Base-by-base conservation (phyloP, 2,113 vertebrate species). In the Triplophysa tibetana region DNA sequence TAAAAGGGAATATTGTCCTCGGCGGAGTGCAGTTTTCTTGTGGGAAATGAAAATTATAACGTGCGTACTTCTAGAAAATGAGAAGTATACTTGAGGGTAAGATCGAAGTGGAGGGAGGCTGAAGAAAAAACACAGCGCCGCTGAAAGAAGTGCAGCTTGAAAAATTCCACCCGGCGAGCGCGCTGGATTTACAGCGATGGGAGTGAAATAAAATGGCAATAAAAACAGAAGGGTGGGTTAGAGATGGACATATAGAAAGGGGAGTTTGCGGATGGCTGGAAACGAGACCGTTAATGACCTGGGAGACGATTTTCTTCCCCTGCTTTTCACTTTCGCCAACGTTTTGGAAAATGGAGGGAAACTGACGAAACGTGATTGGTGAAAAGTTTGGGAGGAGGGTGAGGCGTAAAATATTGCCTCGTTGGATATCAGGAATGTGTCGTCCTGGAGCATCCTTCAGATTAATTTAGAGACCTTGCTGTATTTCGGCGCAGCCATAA, bases 241-340 rank as follows among this genome's bases (percentile, higher is more conserved):
- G 81, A 68, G 74, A 56, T 62, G 54, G 58, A 23, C 69, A 33
- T n/a, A 64, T 72, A 45, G 69, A 63, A 72, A 26, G 79, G 38
- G 80, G 62, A 80, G 66, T 60, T 26, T 63, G 78, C 26, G 79
- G 77, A 86, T 70, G 85, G 82, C 84, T 88, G 85, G 88, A 88
- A 89, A 86, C 85, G 81, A 77, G 86, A 86, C 87, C 77, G 86
- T 86, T 89, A 89, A 90, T 87, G 89, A 90, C 89, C 84, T 85
- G 78, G 88, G 89, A 88, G 90, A 86, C 83, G 74, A 70, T 86
- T 90, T 84, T 90, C 80, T 84, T 91, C 88, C 90, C 83, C 86
- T 79, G 24, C 60, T 84, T 72, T 80, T 85, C 80, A 82, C 85
- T 87, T 82, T 75, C 64, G 88, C 89, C 89, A 91, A 89, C 83